A percentile compares a stretch with the other conserved stretches of the same genome.
Conservation (phyloP, 2,797 vertebrate species). For the Forpus xanthops region DNA sequence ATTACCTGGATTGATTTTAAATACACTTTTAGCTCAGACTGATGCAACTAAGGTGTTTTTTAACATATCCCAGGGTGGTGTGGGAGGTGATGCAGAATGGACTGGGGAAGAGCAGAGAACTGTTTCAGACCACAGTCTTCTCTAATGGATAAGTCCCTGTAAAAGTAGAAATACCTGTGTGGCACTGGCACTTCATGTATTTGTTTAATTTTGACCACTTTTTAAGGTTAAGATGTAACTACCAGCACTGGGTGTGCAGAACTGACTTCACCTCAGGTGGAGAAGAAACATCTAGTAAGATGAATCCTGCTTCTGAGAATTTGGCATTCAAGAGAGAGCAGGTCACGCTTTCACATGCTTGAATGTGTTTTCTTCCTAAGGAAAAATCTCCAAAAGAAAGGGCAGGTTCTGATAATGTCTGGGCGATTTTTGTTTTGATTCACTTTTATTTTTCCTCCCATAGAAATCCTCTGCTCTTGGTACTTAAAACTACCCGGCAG, state of each 20-base stretch:
- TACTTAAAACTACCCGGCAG: background rate
- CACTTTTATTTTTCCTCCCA: background rate
- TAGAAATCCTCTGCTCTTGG: background rate
- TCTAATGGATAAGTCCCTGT: background rate
- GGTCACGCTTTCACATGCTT: background rate
- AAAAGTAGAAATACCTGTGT: background rate
- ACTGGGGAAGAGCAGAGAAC: background rate
- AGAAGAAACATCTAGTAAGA: background rate
- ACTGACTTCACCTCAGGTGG: background rate
- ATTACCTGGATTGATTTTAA: conserved; percentile 31
- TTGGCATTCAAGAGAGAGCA: background rate
- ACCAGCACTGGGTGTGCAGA: background rate
- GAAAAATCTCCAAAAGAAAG: background rate
- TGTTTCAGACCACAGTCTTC: background rate
- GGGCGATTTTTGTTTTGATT: background rate
- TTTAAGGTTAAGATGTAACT: background rate
- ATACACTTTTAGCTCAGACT: conserved; percentile 2
- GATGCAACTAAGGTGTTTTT: background rate
- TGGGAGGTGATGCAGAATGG: background rate
- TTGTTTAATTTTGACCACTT: background rate
- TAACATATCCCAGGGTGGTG: background rate
- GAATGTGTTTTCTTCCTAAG: background rate
- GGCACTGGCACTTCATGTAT: background rate
- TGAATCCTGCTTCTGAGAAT: conserved; percentile 8
- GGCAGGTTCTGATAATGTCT: background rate